Evolutionary conservation across 1,140 invertebrate species (phyloP).

Genomic region (Procambarus clarkii): DNA sequence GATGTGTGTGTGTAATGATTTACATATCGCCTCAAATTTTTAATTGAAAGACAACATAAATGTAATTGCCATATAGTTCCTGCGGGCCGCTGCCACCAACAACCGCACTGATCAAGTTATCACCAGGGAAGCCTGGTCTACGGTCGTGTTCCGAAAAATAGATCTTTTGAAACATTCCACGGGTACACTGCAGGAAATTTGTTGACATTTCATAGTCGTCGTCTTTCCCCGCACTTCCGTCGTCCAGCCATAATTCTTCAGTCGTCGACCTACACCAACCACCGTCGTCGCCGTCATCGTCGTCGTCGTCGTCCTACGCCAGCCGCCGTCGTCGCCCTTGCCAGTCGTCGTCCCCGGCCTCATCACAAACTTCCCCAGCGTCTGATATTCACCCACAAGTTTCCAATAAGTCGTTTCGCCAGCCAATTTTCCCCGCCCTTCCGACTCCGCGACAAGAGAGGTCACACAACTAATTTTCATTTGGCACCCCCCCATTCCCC

Average conservation of each 20-base stretch:
- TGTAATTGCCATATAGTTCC: too few species aligned
- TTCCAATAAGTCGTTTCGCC: slow-evolving; percentile 20
- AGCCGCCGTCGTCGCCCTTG: too few species aligned
- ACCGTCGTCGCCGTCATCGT: not conserved
- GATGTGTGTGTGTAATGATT: too few species aligned
- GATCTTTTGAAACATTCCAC: too few species aligned
- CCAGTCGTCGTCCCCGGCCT: not conserved
- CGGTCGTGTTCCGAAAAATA: too few species aligned
- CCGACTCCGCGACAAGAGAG: slow-evolving; percentile 58
- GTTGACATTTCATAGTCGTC: too few species aligned
- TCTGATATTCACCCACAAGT: slow-evolving; percentile 14
- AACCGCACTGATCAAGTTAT: too few species aligned
- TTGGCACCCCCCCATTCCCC: slow-evolving; percentile 54
- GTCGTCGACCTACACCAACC: not conserved
- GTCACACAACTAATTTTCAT: slow-evolving; percentile 68
- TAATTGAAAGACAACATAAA: too few species aligned
- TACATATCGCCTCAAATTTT: too few species aligned
- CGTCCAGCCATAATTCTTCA: not conserved
- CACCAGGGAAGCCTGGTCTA: too few species aligned
- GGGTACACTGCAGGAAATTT: too few species aligned
- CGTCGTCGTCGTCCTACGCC: not conserved
- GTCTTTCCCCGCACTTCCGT: not conserved
- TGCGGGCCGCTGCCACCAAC: too few species aligned
- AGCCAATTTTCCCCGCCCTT: slow-evolving; percentile 12
- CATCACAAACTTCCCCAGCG: slow-evolving; percentile 27